Conservation (phyloP, 2,797 vertebrate species). For the Allobates femoralis region DNA sequence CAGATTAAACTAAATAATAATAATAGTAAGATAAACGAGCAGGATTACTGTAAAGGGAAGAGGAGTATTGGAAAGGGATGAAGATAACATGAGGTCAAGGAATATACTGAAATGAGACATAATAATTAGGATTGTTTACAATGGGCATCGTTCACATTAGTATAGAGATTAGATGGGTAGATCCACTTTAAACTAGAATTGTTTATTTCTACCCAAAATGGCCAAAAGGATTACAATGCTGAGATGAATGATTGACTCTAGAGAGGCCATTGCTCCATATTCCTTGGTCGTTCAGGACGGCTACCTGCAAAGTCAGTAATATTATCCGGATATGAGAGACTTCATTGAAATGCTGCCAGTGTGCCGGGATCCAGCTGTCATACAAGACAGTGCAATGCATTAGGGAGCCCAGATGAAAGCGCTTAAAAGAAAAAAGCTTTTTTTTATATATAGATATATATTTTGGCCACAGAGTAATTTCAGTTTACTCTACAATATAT, state of each 20-base stretch:
- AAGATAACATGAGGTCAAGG: too few relatives aligned
- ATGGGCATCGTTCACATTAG: too few relatives aligned
- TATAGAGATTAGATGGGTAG: too few relatives aligned
- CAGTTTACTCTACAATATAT: neutral
- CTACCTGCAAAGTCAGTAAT: neutral
- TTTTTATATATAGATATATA: too few relatives aligned
- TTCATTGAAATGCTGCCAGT: neutral
- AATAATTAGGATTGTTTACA: too few relatives aligned
- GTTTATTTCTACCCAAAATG: neutral
- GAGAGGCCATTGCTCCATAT: neutral
- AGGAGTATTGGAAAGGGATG: too few relatives aligned
- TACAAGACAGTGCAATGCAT: slow-evolving; percentile 4
- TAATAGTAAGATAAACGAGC: too few relatives aligned
- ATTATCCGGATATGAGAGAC: neutral
- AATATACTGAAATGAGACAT: too few relatives aligned
- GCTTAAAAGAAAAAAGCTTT: neutral
- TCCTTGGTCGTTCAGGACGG: neutral
- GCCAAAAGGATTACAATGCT: neutral
- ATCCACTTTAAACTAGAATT: neutral
- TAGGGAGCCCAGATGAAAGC: neutral
- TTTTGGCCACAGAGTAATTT: slow-evolving; percentile 11
- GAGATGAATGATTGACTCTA: too few relatives aligned
- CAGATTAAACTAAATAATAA: too few relatives aligned
- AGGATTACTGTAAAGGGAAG: too few relatives aligned
- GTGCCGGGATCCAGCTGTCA: neutral